Evolutionary conservation across 2,797 vertebrate species (phyloP), one percentile per base, ranked within the genome.

Genomic region (Phoxinus dragarum): DNA sequence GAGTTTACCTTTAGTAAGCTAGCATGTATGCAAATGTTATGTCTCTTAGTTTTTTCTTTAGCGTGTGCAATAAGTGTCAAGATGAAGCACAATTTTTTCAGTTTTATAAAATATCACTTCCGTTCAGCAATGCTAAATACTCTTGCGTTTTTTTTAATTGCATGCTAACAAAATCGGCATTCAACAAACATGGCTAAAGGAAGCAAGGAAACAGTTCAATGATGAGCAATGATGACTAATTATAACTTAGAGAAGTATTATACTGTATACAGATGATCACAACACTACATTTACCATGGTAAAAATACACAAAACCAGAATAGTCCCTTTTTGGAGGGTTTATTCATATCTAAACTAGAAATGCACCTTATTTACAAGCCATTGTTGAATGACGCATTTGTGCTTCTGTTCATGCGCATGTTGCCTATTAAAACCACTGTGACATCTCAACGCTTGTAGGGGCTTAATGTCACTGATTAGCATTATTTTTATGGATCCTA

Each of bases 401-500:
- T 12, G 6, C 36, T 6, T 27, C 21, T 8, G 1, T 40, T 54
- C 36, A 59, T 14, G 23, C 21, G 8, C 61, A 44, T 44, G 23
- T 8, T 44, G 34, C 14, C 1, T 27, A 27, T 31, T 17, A 66
- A 61, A 34, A 72, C 31, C 36, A 14, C n/a, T 21, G 31, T 69
- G 79, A 74, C 69, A 75, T 44, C 42, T 66, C 31, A 83, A 19
- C 10, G 27, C 40, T 49, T 14, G 8, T 27, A 21, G 21, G 21
- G 67, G 21, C 42, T 47, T 52, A 44, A 80, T 49, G 67, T 61
- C 54, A 78, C 47, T 27, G 38, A 64, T 79, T 64, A 49, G 54
- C 31, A 10, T 79, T 73, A 38, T 78, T 38, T 81, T 72, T 38
- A 79, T 34, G 34, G 66, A 52, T 61, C 40, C 36, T 56, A 47